Base-by-base conservation (phyloP, 2,113 vertebrate species). In the Shinisaurus crocodilurus region DNA sequence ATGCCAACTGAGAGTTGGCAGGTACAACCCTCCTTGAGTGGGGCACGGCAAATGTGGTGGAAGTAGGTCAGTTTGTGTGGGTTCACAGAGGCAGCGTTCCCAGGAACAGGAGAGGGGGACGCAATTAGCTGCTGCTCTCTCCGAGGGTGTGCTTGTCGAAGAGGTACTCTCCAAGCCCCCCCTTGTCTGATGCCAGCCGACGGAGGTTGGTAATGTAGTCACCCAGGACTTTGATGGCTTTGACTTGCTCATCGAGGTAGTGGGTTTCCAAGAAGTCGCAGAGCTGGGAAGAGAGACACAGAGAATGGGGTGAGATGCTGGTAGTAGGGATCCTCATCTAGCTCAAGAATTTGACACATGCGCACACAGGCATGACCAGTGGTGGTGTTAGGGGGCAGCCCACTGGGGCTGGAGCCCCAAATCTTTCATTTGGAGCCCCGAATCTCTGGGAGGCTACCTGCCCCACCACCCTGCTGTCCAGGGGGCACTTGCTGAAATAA, bases 151-250 rank as follows among this genome's bases (percentile, higher is more conserved):
- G 93, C 60, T 93, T 95, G 90, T 96, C 96, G 0, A 96, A 96
- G 87, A 96, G 95, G 90, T 96, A 96, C 82, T 96, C 96, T 10
- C 93, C 94, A 2, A 94, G 87, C 1, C 95, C 95, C 0, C 90
- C 81, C 0, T 94, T 27, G n/a, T 84, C 57, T 76, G 96, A 86
- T 0, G 94, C 97, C 96, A 98, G 97, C 76, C 97, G 96, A 20
- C 92, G 94, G 82, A 98, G 97, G 94, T 97, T 98, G 94, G 96
- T 94, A 94, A 98, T 93, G 72, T 97, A 60, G 94, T 98, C 98
- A 81, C 98, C 95, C 96, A 92, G 97, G 92, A 25, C 75, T 92
- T 96, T 96, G 88, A 90, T 90, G 60, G 92, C 29, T 81, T 95
- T 91, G 76, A 92, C 93, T 6, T 90, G 92, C 69, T 94, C 91